Conservation (phyloP, 2,888 invertebrate species). For the Pseudanteris insignis region DNA sequence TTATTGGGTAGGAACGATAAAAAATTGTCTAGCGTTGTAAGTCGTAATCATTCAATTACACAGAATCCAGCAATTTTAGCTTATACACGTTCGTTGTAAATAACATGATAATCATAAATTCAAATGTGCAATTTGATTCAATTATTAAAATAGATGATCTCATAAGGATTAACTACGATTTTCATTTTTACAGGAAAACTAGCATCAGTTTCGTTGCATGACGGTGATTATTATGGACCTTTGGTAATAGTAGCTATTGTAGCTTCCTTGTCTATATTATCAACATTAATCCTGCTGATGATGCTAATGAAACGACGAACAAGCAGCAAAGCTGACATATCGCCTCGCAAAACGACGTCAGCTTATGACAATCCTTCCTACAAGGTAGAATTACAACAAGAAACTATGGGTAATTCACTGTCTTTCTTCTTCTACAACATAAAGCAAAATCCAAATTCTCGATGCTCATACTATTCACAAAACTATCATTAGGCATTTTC, state of each 20-base stretch:
- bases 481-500: too few species aligned
- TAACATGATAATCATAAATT: slow-evolving; percentile 1
- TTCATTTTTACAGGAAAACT: slow-evolving; percentile 67
- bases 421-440: slow-evolving; percentile 46
- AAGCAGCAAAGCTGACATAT: slow-evolving; percentile 79
- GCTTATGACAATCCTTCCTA: slow-evolving; percentile 94
- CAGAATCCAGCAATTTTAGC: slow-evolving; percentile 6
- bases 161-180: background rate
- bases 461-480: too few species aligned
- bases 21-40: too few species aligned
- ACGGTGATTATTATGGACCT: slow-evolving; percentile 87
- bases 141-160: background rate
- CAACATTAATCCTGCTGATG: slow-evolving; percentile 80
- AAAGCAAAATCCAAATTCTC: background rate
- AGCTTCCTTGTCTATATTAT: slow-evolving; percentile 84
- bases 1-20: too few species aligned
- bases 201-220: slow-evolving; percentile 68
- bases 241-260: slow-evolving; percentile 88
- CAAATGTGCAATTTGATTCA: background rate
- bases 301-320: slow-evolving; percentile 79
- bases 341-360: slow-evolving; percentile 84
- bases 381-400: slow-evolving; percentile 92
- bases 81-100: slow-evolving; percentile 1
- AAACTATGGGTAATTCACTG: slow-evolving; percentile 81
- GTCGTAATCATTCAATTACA: slow-evolving; percentile 3